These are phyloP conservation scores for Omphaloscelis lunosa DNA, from an alignment of 2,888 invertebrate species.

Conservation along the genomic window DNA sequence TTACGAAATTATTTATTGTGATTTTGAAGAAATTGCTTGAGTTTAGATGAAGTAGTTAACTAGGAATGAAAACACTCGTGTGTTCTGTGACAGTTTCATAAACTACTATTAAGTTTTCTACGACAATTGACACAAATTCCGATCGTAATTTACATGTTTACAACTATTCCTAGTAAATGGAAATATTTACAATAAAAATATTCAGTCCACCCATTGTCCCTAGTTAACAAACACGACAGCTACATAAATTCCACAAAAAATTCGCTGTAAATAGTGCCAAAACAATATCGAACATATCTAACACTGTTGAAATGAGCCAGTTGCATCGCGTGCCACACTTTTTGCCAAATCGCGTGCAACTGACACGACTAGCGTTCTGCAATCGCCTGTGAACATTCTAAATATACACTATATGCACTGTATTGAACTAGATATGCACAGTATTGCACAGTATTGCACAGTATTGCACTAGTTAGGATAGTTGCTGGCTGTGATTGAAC, in stretches of 20 bases:
- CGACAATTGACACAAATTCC: neutral
- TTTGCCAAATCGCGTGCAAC: conserved; percentile 56
- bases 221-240: conserved; percentile 1
- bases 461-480: conserved; percentile 6
- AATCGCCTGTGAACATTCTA: conserved; percentile 48
- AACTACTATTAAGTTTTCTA: neutral
- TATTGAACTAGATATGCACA: conserved; percentile 25
- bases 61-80: neutral
- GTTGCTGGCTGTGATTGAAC: conserved; percentile 20
- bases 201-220: neutral
- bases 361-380: conserved; percentile 47
- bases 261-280: conserved; percentile 20
- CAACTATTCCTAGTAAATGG: neutral
- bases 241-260: conserved; percentile 16
- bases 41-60: neutral
- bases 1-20: neutral
- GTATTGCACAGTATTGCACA: conserved; percentile 22
- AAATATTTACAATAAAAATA: neutral
- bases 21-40: neutral
- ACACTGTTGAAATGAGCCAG: conserved; percentile 24
- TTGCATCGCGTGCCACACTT: conserved; percentile 57
- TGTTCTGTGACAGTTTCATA: neutral
- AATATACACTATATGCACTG: conserved; percentile 44
- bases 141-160: neutral
- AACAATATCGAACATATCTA: conserved; percentile 13